Conservation (phyloP, 2,113 vertebrate genomes). For the Sebastes fasciatus region DNA sequence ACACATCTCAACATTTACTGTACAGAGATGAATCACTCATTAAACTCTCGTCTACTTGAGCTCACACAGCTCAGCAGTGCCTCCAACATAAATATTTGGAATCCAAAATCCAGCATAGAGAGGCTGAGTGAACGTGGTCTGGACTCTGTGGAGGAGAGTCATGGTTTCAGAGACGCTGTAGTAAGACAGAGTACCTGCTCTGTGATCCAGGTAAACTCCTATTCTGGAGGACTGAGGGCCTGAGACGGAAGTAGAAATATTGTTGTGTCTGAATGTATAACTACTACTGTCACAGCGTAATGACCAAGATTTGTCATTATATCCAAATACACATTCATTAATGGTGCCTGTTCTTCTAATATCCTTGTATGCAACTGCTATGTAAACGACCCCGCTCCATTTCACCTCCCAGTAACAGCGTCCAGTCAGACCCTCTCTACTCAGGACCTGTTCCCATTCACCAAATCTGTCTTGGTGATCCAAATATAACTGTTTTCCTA, state of each 20-base stretch:
- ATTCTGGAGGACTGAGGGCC: conserved; percentile 21
- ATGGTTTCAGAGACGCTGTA: conserved; percentile 13
- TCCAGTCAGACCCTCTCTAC: conserved; percentile 26
- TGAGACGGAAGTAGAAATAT: rapidly evolving
- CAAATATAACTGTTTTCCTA: too few relatives aligned
- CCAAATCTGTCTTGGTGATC: too few relatives aligned
- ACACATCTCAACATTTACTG: too few relatives aligned
- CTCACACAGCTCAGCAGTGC: conserved; percentile 14
- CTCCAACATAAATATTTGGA: too few relatives aligned
- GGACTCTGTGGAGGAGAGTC: conserved; percentile 39
- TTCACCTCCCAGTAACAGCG: neutral
- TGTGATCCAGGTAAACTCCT: conserved; percentile 29
- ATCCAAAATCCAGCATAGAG: conserved; percentile 27
- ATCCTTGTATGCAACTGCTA: too few relatives aligned
- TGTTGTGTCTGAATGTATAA: neutral
- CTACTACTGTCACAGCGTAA: rapidly evolving
- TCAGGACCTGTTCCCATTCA: too few relatives aligned
- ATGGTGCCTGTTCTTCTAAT: too few relatives aligned
- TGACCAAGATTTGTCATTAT: neutral
- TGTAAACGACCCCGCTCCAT: too few relatives aligned
- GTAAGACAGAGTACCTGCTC: conserved; percentile 12
- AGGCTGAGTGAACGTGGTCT: conserved; percentile 39
- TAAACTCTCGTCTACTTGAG: neutral
- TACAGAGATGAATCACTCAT: too few relatives aligned
- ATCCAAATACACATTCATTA: too few relatives aligned